Evolutionary conservation across 2,888 invertebrate genomes (phyloP).

Genomic region (Hetaerina titia): DNA sequence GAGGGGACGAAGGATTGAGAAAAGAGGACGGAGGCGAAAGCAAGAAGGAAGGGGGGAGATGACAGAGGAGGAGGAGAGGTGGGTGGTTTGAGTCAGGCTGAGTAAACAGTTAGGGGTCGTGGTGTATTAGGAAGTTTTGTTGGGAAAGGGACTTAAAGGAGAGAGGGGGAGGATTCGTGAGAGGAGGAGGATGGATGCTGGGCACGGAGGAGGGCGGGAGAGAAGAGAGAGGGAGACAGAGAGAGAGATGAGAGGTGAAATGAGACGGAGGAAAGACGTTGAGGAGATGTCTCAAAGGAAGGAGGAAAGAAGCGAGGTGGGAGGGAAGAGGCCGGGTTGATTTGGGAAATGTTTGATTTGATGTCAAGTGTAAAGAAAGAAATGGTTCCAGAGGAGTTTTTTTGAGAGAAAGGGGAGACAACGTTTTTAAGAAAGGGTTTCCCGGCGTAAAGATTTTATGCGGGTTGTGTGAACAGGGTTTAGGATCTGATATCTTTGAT

Average conservation of each 20-base stretch:
- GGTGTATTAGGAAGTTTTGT: constrained; percentile 51
- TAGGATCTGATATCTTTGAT: background rate
- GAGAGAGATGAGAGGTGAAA: background rate
- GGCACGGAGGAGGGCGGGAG: too few species aligned
- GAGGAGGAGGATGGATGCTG: background rate
- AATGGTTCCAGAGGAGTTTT: constrained; percentile 38
- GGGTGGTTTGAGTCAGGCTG: constrained; percentile 2
- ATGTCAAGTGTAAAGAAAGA: constrained; percentile 63
- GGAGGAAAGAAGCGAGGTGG: background rate
- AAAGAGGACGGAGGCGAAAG: background rate
- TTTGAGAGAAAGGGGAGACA: background rate
- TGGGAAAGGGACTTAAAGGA: constrained; percentile 18
- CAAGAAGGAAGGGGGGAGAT: background rate
- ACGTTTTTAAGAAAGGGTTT: constrained; percentile 37
- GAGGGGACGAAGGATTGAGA: background rate
- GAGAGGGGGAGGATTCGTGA: background rate
- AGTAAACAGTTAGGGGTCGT: constrained; percentile 53
- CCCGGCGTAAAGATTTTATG: background rate
- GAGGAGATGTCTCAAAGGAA: background rate
- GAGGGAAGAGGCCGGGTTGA: background rate
- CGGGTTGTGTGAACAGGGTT: constrained; percentile 26
- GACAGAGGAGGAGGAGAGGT: background rate
- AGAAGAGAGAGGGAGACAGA: background rate
- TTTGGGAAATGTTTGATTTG: constrained; percentile 59
- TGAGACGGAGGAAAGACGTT: background rate